Base-by-base conservation (phyloP, 2,888 invertebrate genomes). In the Microctonus aethiopoides region DNA sequence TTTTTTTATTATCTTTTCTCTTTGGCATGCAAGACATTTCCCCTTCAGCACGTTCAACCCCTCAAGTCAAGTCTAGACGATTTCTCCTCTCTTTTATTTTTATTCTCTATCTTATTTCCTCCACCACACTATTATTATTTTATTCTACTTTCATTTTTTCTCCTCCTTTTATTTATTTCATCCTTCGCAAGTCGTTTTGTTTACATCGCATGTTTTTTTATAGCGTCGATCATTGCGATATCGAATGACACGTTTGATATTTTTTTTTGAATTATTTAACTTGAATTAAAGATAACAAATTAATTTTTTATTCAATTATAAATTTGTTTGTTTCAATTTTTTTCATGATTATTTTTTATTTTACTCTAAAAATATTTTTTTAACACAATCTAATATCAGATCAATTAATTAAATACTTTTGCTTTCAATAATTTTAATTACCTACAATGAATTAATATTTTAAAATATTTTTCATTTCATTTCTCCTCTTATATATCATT, bases 11-110 rank as follows among this genome's bases (percentile, higher is more conserved):
- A 46, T 46, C 9, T 46, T 7, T 20, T 46, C n/a, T 46, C 16
- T 46, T 46, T 46, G 6, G 7, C 36, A n/a, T 10, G 10, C 9
- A 46, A 46, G 46, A 46, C 46, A n/a, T 62, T 62, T 39, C 62
- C 26, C 39, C 41, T 62, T 36, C 57, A 52, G 57, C 29, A 52
- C 26, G 64, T 34, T 26, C 62, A 54, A 59, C 64, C 68, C 68
- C 64, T 64, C 41, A 16, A 59, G 67, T 69, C 54, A 68, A 80
- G 82, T 82, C 82, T 82, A 82, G 82, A 82, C 82, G 75, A 64
- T 74, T 70, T 72, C 70, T 74, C 74, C 71, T 16, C 46, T 46
- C 5, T 13, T 39, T 39, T 39, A 2, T 20, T n/a, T 20, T 16
- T n/a, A 16, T 46, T n/a, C 46, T 6, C 16, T n/a, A 16, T 46